A percentile compares a stretch with the other conserved stretches of the same genome.
phyloP scores from a whole-genome alignment of 2,797 vertebrate genomes.

The Cyclura pinguis region DNA sequence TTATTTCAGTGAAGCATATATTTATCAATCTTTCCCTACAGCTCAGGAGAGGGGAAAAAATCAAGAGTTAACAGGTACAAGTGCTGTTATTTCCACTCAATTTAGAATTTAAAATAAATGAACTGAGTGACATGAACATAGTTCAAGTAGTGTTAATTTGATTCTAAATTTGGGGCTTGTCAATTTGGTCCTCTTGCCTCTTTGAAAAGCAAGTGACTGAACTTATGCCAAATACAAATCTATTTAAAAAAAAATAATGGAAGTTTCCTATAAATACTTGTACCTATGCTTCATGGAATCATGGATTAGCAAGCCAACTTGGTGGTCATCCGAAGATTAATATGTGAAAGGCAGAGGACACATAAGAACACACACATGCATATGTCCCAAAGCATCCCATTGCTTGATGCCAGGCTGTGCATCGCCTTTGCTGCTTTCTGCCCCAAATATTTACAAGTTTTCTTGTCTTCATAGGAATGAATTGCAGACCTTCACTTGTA shows the following conservation, averaged over 20 bases:
- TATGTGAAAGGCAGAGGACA: too few relatives aligned
- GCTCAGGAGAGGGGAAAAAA: not conserved
- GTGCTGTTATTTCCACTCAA: slow-evolving; percentile 18
- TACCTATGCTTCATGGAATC: too few relatives aligned
- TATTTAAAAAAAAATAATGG: not conserved
- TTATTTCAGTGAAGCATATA: not conserved
- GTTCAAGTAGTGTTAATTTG: slow-evolving; percentile 28
- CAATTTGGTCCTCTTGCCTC: not conserved
- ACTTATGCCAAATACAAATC: not conserved
- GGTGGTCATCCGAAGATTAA: too few relatives aligned
- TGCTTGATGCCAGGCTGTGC: not conserved
- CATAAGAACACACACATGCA: too few relatives aligned
- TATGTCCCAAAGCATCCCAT: too few relatives aligned
- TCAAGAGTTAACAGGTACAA: not conserved
- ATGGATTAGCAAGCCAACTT: too few relatives aligned
- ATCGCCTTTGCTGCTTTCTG: not conserved
- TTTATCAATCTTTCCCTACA: not conserved
- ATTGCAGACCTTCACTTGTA: not conserved
- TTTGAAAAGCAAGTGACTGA: not conserved
- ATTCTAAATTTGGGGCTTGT: slow-evolving; percentile 22
- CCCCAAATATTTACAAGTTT: not conserved
- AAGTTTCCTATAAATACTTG: too few relatives aligned
- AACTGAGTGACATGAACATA: slow-evolving; percentile 16
- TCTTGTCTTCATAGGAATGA: not conserved
- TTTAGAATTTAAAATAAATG: slow-evolving; percentile 29